Conservation (phyloP, 1,140 invertebrate genomes). For the Drosophila nebulosa region DNA sequence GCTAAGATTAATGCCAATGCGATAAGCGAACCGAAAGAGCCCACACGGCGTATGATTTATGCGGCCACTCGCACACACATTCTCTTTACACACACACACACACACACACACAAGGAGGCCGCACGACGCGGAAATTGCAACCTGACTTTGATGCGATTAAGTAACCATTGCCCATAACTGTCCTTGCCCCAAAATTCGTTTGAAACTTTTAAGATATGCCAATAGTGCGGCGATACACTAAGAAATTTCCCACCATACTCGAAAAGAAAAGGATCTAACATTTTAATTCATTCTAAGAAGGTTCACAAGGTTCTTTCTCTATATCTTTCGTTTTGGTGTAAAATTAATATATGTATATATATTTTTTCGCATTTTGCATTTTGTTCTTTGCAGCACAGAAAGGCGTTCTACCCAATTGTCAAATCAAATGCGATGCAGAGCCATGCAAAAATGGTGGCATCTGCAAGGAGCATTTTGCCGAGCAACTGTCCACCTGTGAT, state of each 20-base stretch:
- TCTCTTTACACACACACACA: constrained; percentile 23
- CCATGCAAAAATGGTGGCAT: constrained; percentile 94
- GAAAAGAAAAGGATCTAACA: too few relatives aligned
- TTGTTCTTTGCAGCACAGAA: constrained; percentile 55
- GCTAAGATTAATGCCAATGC: constrained; percentile 77
- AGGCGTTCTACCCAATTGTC: constrained; percentile 90
- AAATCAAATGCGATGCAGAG: constrained; percentile 92
- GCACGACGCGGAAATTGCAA: constrained; percentile 61
- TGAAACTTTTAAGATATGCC: neutral
- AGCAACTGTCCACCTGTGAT: constrained; percentile 91
- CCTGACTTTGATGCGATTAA: constrained; percentile 69
- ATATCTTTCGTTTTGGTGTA: too few relatives aligned
- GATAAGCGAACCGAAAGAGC: constrained; percentile 49
- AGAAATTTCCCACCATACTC: too few relatives aligned
- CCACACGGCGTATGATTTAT: constrained; percentile 74
- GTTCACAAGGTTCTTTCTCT: too few relatives aligned
- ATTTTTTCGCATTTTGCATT: neutral
- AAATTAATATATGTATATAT: too few relatives aligned
- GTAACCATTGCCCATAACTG: neutral
- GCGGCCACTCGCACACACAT: constrained; percentile 25
- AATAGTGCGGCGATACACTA: neutral
- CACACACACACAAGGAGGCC: neutral
- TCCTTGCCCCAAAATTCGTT: neutral
- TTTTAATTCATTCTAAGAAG: neutral
- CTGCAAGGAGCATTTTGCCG: constrained; percentile 94